phyloP scores from a whole-genome alignment of 2,113 vertebrate genomes.

The Cinclus mexicanus region DNA sequence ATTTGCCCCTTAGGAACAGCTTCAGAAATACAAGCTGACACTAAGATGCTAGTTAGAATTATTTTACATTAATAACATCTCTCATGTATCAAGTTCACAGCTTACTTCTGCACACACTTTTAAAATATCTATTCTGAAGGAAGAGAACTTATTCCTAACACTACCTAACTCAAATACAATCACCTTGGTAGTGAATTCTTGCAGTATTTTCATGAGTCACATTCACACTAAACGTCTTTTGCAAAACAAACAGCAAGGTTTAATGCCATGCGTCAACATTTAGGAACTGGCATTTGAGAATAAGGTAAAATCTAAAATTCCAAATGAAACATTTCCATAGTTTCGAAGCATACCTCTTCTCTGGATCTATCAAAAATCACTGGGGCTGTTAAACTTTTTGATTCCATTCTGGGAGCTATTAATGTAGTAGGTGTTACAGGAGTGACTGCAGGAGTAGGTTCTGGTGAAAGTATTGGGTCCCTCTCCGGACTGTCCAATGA shows the following conservation, averaged over 20 bases:
- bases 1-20: neutral
- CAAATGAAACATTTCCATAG: neutral
- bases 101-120: neutral
- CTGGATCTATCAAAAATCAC: constrained; percentile 89
- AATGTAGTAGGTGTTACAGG: constrained; percentile 88
- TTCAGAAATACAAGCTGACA: neutral
- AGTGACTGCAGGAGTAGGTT: constrained; percentile 90
- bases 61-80: neutral
- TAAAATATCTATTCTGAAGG: neutral
- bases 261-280: neutral
- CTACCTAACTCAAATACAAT: neutral
- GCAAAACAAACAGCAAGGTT: neutral
- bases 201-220: neutral
- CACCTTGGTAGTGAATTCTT: neutral
- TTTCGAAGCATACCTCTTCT: constrained; percentile 82
- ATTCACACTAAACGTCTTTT: neutral
- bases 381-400: constrained; percentile 73
- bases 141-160: neutral
- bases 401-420: constrained; percentile 83
- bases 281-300: neutral
- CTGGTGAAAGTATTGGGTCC: constrained; percentile 89
- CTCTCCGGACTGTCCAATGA: constrained; percentile 95
- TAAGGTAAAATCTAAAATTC: neutral
- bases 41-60: neutral
- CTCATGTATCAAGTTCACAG: neutral